Conservation (phyloP, 2,888 invertebrate species). For the Ophraella communa region DNA sequence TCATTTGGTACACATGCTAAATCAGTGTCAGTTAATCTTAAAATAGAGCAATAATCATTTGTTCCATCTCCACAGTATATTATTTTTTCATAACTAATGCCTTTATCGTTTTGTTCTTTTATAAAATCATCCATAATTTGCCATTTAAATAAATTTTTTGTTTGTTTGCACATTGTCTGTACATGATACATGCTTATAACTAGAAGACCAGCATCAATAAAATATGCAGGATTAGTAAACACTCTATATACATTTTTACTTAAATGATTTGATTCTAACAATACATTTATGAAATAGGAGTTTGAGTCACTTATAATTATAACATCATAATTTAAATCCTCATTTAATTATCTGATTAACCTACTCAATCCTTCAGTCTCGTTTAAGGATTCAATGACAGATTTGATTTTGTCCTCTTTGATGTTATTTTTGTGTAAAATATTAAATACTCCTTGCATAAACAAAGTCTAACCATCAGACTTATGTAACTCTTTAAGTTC, state of each 20-base stretch:
- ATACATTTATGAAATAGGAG: slow-evolving; percentile 72
- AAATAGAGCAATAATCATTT: slow-evolving; percentile 80
- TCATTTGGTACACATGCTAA: slow-evolving; percentile 70
- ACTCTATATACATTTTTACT: slow-evolving; percentile 61
- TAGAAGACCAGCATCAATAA: slow-evolving; percentile 63
- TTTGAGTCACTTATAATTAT: slow-evolving; percentile 84
- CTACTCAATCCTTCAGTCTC: slow-evolving; percentile 68
- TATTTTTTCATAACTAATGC: slow-evolving; percentile 64
- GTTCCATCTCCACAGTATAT: slow-evolving; percentile 79
- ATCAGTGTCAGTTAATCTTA: slow-evolving; percentile 67
- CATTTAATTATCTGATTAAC: slow-evolving; percentile 63
- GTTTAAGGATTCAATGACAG: slow-evolving; percentile 64
- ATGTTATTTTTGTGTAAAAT: slow-evolving; percentile 64
- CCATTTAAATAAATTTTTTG: slow-evolving; percentile 81
- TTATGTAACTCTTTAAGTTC: slow-evolving; percentile 64
- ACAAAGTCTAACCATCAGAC: slow-evolving; percentile 72
- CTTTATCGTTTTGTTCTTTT: slow-evolving; percentile 57
- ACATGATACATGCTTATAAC: slow-evolving; percentile 70
- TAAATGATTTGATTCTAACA: slow-evolving; percentile 58
- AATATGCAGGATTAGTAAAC: slow-evolving; percentile 77
- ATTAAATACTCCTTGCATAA: slow-evolving; percentile 76
- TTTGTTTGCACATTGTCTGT: slow-evolving; percentile 73
- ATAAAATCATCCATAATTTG: slow-evolving; percentile 72
- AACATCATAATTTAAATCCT: slow-evolving; percentile 63
- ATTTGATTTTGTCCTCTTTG: slow-evolving; percentile 61